Evolutionary conservation across 2,797 vertebrate genomes (phyloP).

Genomic region (Cuniculus paca): DNA sequence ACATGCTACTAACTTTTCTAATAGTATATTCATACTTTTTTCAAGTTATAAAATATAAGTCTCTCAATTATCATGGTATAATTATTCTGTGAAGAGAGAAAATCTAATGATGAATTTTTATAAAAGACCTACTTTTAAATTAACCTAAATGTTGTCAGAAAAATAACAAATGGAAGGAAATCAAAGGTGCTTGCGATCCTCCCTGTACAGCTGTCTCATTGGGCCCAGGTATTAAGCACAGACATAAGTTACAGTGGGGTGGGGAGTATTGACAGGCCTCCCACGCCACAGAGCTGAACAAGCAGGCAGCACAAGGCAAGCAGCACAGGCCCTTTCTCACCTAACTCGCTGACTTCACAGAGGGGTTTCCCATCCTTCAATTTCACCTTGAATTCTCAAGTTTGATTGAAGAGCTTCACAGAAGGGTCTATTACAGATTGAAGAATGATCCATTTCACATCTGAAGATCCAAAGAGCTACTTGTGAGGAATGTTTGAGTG

Average conservation of each 20-base stretch:
- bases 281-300: not conserved
- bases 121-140: constrained; percentile 50
- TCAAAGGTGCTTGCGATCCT: not conserved
- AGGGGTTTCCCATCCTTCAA: constrained; percentile 52
- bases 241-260: not conserved
- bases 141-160: constrained; percentile 43
- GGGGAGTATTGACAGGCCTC: constrained; percentile 37
- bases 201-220: not conserved
- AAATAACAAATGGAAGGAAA: constrained; percentile 11
- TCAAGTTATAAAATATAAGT: not conserved
- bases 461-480: constrained; percentile 82
- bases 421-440: constrained; percentile 83
- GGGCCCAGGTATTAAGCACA: not conserved
- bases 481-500: constrained; percentile 80
- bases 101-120: constrained; percentile 32
- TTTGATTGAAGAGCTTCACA: constrained; percentile 84
- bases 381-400: constrained; percentile 81
- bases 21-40: not conserved
- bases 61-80: not conserved
- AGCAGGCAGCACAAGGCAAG: not conserved
- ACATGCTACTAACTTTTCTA: constrained; percentile 11
- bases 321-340: constrained; percentile 31
- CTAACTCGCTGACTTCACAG: constrained; percentile 1
- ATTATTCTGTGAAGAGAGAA: constrained; percentile 26
- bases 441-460: constrained; percentile 84